A percentile compares a stretch with the other conserved stretches of the same genome.
These are phyloP conservation scores for Leucania comma DNA, from an alignment of 2,888 invertebrate species.

Conservation along the genomic window DNA sequence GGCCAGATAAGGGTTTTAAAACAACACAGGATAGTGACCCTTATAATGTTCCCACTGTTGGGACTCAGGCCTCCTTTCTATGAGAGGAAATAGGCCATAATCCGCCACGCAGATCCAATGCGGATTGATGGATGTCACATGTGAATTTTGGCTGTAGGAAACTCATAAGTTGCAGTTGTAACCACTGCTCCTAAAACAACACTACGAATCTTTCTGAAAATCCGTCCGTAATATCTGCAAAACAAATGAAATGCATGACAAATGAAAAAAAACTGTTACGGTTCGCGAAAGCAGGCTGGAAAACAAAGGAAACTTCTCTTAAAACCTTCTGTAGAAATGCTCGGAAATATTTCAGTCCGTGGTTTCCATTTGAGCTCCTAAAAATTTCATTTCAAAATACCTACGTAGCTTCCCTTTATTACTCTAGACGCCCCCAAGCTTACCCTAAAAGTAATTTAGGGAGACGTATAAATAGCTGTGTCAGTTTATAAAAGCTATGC, in stretches of 20 bases:
- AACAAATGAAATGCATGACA: too few relatives aligned
- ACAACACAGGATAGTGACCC: neutral
- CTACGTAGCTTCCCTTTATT: slow-evolving; percentile 46
- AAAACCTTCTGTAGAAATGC: neutral
- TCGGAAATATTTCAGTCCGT: slow-evolving; percentile 12
- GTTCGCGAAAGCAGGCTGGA: neutral
- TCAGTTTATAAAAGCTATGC: slow-evolving; percentile 14
- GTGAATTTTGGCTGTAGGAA: too few relatives aligned
- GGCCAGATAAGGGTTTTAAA: neutral
- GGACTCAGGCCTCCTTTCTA: too few relatives aligned
- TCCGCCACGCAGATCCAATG: too few relatives aligned
- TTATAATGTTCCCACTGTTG: too few relatives aligned
- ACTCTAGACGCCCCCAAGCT: slow-evolving; percentile 35
- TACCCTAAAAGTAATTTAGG: slow-evolving; percentile 53
- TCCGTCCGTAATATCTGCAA: neutral
- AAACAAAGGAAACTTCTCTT: neutral
- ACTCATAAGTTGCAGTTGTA: too few relatives aligned
- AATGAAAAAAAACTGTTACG: neutral
- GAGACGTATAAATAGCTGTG: slow-evolving; percentile 47
- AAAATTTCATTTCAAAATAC: slow-evolving; percentile 58
- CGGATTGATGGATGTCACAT: too few relatives aligned
- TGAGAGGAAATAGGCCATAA: too few relatives aligned
- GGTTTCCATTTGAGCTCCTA: slow-evolving; percentile 17
- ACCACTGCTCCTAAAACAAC: neutral
- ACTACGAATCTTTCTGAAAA: neutral